phyloP scores from a whole-genome alignment of 37 sponge, comb jelly and placozoan species.

The Halichondria panicea region DNA sequence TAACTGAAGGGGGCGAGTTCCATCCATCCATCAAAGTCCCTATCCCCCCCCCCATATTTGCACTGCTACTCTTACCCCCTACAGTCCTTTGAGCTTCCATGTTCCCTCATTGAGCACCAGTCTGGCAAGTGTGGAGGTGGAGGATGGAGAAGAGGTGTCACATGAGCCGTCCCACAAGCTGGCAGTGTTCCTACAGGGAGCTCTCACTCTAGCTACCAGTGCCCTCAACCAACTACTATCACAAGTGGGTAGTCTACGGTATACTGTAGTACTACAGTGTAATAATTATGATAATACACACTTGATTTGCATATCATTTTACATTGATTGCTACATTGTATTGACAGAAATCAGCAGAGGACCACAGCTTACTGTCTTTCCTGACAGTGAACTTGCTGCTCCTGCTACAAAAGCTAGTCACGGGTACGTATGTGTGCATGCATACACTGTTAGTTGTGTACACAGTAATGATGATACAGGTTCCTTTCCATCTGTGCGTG shows the following conservation, averaged over 20 bases:
- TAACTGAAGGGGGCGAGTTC: no score
- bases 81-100: background rate
- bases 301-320: background rate
- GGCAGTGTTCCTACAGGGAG: slow-evolving; percentile 18
- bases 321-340: background rate
- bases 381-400: slow-evolving; percentile 32
- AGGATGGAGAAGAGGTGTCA: no score
- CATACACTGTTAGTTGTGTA: background rate
- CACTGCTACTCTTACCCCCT: no score
- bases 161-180: background rate
- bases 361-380: slow-evolving; percentile 10
- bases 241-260: background rate
- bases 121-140: background rate
- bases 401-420: slow-evolving; percentile 29
- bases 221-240: slow-evolving; percentile 18
- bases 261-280: background rate
- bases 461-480: background rate
- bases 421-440: slow-evolving; percentile 14
- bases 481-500: background rate
- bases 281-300: background rate
- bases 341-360: background rate
- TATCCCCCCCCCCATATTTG: no score
- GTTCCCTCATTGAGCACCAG: slow-evolving; percentile 7
- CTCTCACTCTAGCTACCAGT: slow-evolving; percentile 17
- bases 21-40: no score